Evolutionary conservation across 2,888 invertebrate species (phyloP).

Genomic region (Epistrophella euchroma): DNA sequence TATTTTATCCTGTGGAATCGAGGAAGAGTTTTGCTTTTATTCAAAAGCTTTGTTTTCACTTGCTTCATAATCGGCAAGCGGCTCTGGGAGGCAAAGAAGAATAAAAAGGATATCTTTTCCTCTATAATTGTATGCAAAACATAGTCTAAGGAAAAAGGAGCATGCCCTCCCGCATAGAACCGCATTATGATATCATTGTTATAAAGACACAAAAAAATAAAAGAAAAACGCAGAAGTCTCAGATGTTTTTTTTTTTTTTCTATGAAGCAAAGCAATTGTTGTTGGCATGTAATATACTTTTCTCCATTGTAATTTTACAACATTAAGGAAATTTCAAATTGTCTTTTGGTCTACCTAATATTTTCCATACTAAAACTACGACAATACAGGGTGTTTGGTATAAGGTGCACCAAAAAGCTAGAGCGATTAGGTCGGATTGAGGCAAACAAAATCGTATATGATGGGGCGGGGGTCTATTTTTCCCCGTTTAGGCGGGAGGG

Average conservation of each 20-base stretch:
- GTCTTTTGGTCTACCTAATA: slow-evolving; percentile 50
- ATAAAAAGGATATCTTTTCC: slow-evolving; percentile 43
- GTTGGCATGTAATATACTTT: slow-evolving; percentile 63
- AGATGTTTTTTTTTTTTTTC: slow-evolving; percentile 53
- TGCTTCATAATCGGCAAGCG: slow-evolving; percentile 57
- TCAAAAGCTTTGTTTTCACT: slow-evolving; percentile 57
- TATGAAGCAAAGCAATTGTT: slow-evolving; percentile 55
- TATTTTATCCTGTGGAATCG: slow-evolving; percentile 48
- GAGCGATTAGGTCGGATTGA: too few species aligned
- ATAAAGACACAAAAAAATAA: slow-evolving; percentile 1
- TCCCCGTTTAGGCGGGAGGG: too few species aligned
- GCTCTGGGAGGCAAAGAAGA: slow-evolving; percentile 4
- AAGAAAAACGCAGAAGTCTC: slow-evolving; percentile 35
- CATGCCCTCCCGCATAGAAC: slow-evolving; percentile 55
- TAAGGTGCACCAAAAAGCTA: too few species aligned
- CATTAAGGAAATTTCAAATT: slow-evolving; percentile 69
- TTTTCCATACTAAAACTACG: slow-evolving; percentile 16
- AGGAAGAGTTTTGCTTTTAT: slow-evolving; percentile 50
- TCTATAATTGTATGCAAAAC: background rate
- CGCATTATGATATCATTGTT: slow-evolving; percentile 66
- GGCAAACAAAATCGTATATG: too few species aligned
- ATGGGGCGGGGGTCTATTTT: too few species aligned
- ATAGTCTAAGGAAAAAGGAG: slow-evolving; percentile 22
- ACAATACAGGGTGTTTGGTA: too few species aligned
- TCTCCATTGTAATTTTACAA: slow-evolving; percentile 54